Evolutionary conservation across 2,113 vertebrate species (phyloP).

Genomic region (Rhea americana): DNA sequence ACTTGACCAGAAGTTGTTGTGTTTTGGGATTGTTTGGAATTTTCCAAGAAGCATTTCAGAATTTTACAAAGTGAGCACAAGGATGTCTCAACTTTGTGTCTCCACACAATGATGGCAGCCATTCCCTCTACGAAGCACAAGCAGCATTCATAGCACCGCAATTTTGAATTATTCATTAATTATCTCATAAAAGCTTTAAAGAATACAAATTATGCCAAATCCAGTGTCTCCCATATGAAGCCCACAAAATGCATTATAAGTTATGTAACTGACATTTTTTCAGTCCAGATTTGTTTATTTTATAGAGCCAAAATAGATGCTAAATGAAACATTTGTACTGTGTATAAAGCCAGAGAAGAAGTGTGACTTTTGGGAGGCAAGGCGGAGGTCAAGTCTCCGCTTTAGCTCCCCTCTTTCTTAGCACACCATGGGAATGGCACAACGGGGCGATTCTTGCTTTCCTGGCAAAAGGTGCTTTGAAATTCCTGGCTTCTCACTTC

Average conservation of each 20-base stretch:
- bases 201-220: conserved; percentile 25
- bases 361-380: background rate
- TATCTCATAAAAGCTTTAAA: conserved; percentile 18
- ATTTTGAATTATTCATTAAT: conserved; percentile 21
- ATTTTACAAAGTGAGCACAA: background rate
- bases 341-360: conserved; percentile 15
- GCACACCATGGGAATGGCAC: background rate
- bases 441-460: background rate
- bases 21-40: background rate
- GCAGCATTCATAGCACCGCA: background rate
- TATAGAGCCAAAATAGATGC: conserved; percentile 15
- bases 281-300: conserved; percentile 33
- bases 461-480: background rate
- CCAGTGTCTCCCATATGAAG: background rate
- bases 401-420: conserved; percentile 23
- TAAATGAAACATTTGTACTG: conserved; percentile 12
- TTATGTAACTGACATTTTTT: conserved; percentile 1
- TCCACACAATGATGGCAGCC: background rate
- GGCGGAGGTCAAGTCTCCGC: background rate
- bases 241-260: background rate
- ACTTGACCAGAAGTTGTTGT: background rate
- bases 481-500: background rate
- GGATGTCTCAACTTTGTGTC: background rate
- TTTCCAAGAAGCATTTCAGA: conserved; percentile 36
- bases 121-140: conserved; percentile 2